These are phyloP conservation scores for Bellardia pandia DNA, from an alignment of 2,888 invertebrate genomes.

Conservation along the genomic window DNA sequence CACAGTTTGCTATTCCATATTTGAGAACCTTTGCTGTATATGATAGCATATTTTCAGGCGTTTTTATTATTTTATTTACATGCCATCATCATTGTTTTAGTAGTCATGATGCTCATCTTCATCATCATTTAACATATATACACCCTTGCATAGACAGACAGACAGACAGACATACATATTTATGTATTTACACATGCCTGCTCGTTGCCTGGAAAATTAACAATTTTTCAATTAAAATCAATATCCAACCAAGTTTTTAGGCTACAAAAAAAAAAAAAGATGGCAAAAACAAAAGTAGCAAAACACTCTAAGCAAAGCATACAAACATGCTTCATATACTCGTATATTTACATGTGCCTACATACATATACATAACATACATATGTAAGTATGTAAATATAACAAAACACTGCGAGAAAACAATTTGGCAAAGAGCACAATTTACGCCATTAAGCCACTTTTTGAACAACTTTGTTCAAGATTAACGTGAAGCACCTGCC, in stretches of 20 bases:
- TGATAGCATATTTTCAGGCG: slow-evolving; percentile 46
- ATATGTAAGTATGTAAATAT: no score
- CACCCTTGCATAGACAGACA: background rate
- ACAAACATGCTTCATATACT: no score
- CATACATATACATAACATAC: no score
- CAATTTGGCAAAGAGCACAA: no score
- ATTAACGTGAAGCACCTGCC: no score
- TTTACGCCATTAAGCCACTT: no score
- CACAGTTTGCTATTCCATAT: background rate
- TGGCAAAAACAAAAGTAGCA: slow-evolving; percentile 40
- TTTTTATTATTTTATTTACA: slow-evolving; percentile 42
- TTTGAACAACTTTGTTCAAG: no score
- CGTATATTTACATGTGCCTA: no score
- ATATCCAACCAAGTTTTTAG: slow-evolving; percentile 76
- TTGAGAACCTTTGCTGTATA: background rate
- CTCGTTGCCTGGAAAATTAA: slow-evolving; percentile 81
- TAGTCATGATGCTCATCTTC: slow-evolving; percentile 4
- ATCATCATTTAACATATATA: slow-evolving; percentile 11
- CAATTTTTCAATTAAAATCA: slow-evolving; percentile 84
- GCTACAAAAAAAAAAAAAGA: slow-evolving; percentile 52
- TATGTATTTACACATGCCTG: slow-evolving; percentile 35
- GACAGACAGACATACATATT: background rate
- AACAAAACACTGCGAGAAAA: no score
- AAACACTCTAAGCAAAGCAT: slow-evolving; percentile 30
- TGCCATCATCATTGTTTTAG: slow-evolving; percentile 7